These are phyloP conservation scores for Orthosia gothica DNA, from an alignment of 2,888 invertebrate species.

Conservation along the genomic window DNA sequence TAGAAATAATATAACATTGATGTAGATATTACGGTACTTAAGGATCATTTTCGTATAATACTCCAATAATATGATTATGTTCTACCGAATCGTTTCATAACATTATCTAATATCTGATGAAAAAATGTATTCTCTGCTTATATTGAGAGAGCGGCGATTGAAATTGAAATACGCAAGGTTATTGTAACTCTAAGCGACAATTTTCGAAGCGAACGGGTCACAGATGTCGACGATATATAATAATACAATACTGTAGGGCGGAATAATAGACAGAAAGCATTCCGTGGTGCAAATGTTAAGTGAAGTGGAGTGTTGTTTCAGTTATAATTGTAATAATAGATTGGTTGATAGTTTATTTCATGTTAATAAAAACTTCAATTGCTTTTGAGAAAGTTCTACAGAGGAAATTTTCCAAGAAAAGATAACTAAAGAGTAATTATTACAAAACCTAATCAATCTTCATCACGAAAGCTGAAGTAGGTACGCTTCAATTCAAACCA, in stretches of 20 bases:
- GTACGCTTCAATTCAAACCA: not conserved
- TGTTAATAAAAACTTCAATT: constrained; percentile 14
- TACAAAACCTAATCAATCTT: constrained; percentile 11
- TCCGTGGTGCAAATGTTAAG: constrained; percentile 58
- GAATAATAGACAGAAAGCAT: constrained; percentile 70
- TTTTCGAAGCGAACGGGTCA: constrained; percentile 76
- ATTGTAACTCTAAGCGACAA: constrained; percentile 73
- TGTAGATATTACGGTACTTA: constrained; percentile 35
- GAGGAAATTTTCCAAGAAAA: constrained; percentile 26
- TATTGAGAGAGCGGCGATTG: constrained; percentile 56
- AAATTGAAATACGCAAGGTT: constrained; percentile 71
- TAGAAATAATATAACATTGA: constrained; percentile 37
- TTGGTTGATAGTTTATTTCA: constrained; percentile 15
- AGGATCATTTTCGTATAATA: constrained; percentile 47
- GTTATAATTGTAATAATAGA: constrained; percentile 30
- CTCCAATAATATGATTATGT: constrained; percentile 61
- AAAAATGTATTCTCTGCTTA: constrained; percentile 61
- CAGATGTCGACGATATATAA: constrained; percentile 79
- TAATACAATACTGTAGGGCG: constrained; percentile 74
- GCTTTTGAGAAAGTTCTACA: constrained; percentile 10
- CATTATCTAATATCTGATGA: constrained; percentile 68
- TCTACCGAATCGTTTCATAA: constrained; percentile 62
- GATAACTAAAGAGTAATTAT: constrained; percentile 20
- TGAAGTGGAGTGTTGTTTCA: constrained; percentile 28
- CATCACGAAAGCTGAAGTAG: not conserved